A percentile compares a stretch with the other conserved stretches of the same genome.
These are phyloP conservation scores for Panulirus ornatus DNA, from an alignment of 1,140 invertebrate genomes.

Conservation along the genomic window DNA sequence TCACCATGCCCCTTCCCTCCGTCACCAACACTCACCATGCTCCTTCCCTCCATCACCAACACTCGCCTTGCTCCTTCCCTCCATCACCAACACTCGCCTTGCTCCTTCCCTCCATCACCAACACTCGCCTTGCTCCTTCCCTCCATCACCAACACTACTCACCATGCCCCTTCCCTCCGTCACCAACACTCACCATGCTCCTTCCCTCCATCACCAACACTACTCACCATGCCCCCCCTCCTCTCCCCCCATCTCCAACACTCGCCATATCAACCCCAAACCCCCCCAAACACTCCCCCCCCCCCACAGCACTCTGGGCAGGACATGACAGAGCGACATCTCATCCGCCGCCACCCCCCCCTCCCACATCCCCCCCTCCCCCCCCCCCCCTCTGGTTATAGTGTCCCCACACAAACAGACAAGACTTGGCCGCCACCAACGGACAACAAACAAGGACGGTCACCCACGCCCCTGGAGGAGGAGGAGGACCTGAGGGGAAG, in stretches of 20 bases:
- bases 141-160: background rate
- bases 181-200: background rate
- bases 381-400: slow-evolving; percentile 50
- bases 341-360: too few relatives aligned
- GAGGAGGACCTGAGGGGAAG: background rate
- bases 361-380: too few relatives aligned
- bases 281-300: background rate
- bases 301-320: background rate
- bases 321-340: slow-evolving; percentile 61
- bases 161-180: background rate
- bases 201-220: background rate
- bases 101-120: background rate
- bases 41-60: background rate
- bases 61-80: background rate
- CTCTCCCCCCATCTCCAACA: background rate
- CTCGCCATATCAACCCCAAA: background rate
- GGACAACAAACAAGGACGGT: slow-evolving; percentile 32
- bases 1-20: background rate
- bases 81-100: background rate
- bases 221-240: background rate
- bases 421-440: slow-evolving; percentile 40
- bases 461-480: background rate
- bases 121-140: background rate
- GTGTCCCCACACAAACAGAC: slow-evolving; percentile 55
- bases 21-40: background rate